Evolutionary conservation across 2,797 vertebrate species (phyloP), one percentile per base, ranked within the genome.

Genomic region (Acanthis flammea): DNA sequence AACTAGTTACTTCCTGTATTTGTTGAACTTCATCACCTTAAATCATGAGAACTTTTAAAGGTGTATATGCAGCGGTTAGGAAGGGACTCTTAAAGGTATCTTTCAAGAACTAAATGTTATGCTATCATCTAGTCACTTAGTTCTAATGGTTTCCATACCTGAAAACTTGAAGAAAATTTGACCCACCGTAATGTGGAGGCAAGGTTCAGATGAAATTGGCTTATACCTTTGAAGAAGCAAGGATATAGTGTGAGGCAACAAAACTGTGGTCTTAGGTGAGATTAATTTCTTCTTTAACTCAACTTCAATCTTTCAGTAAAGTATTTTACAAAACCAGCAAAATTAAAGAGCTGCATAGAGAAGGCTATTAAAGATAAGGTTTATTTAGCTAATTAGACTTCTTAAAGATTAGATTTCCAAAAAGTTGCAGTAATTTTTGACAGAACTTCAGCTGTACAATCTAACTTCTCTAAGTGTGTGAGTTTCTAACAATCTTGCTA

Each of bases 401-500:
- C 33, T 24, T 54, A 33, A 61, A 77, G 21, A 47, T 68, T 2
- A 86, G 8, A 25, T 68, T 80, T 94, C n/a, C 35, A 44, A 58
- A 37, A 21, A 58, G 50, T 83, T 94, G 12, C 10, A 35, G 2
- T 61, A 51, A 68, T 53, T 79, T 85, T 77, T 91, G 58, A 23
- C 19, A 31, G 30, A 76, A 31, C 18, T 58, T 9, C 9, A 31
- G 25, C 19, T 65, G 18, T 53, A 41, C 33, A 28, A 3, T 65
- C 25, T 41, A 28, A 21, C 13, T 65, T 77, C 25, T 89, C 48
- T 58, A 45, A 71, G 22, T 53, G 8, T 57, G 7, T 72, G 45
- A 67, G 14, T 94, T 92, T 87, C 82, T 87, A 93, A 51, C 44
- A 70, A 33, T 77, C 42, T 87, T 77, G 60, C 55, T 81, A 55